phyloP scores from a whole-genome alignment of 2,888 invertebrate species.

The Phytoseiulus persimilis region DNA sequence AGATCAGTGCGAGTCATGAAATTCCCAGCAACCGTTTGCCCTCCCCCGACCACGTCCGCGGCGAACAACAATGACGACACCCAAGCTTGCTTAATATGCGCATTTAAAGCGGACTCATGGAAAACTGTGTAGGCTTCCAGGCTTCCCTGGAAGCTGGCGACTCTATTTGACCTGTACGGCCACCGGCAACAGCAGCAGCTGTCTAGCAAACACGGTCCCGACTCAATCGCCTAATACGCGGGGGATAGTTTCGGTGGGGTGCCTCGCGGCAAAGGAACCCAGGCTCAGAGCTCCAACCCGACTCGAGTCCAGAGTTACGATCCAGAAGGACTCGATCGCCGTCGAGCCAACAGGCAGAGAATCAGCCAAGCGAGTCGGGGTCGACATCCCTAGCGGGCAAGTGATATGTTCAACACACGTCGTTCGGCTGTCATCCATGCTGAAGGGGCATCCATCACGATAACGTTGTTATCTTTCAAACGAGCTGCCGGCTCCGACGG shows the following conservation, averaged over 20 bases:
- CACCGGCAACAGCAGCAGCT: background rate
- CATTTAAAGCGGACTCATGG: background rate
- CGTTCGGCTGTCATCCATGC: background rate
- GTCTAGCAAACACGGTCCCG: background rate
- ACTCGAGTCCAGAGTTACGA: background rate
- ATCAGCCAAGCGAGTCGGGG: background rate
- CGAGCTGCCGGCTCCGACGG: background rate
- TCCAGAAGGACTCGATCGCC: background rate
- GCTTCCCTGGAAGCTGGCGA: background rate
- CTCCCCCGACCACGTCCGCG: background rate
- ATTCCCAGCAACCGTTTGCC: background rate
- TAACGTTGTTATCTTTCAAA: background rate
- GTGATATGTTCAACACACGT: background rate
- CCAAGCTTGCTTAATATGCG: background rate
- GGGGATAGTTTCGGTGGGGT: background rate
- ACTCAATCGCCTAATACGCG: background rate
- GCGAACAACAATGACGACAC: background rate
- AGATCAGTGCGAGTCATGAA: background rate
- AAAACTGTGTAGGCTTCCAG: background rate
- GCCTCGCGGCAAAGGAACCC: background rate
- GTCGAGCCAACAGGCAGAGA: background rate
- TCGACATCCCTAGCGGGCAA: background rate
- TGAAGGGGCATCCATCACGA: background rate
- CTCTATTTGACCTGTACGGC: background rate
- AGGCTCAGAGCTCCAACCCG: background rate